Evolutionary conservation across 2,797 vertebrate species (phyloP).

Genomic region (Thaleichthys pacificus): DNA sequence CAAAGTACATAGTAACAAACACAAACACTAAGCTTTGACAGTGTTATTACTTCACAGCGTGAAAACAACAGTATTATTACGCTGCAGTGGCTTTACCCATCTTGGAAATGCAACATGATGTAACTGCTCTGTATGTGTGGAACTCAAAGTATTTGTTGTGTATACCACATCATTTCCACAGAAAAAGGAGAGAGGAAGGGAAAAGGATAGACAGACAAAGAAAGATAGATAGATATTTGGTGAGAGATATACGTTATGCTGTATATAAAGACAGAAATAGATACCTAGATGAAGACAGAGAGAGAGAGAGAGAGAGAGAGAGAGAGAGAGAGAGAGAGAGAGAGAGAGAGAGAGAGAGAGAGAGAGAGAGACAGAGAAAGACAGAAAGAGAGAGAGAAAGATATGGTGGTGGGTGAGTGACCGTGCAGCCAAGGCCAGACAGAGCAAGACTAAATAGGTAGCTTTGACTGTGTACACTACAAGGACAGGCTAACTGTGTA

Average conservation of each 20-base stretch:
- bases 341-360: background rate
- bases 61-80: background rate
- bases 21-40: no score
- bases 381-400: slow-evolving; percentile 18
- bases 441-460: slow-evolving; percentile 48
- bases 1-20: background rate
- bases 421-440: slow-evolving; percentile 60
- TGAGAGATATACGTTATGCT: background rate
- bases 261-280: background rate
- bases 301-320: background rate
- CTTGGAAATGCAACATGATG: background rate
- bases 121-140: background rate
- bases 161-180: background rate
- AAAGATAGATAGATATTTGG: no score
- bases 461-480: slow-evolving; percentile 15
- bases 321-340: background rate
- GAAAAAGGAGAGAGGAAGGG: background rate
- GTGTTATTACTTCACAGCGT: no score
- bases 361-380: background rate
- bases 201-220: background rate
- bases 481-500: slow-evolving; percentile 9
- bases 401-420: slow-evolving; percentile 66
- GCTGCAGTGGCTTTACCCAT: background rate
- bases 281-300: background rate
- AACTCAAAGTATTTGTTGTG: background rate